Evolutionary conservation across 1,140 invertebrate species (phyloP), one percentile per base, ranked within the genome.

Genomic region (Calycopis cecrops): DNA sequence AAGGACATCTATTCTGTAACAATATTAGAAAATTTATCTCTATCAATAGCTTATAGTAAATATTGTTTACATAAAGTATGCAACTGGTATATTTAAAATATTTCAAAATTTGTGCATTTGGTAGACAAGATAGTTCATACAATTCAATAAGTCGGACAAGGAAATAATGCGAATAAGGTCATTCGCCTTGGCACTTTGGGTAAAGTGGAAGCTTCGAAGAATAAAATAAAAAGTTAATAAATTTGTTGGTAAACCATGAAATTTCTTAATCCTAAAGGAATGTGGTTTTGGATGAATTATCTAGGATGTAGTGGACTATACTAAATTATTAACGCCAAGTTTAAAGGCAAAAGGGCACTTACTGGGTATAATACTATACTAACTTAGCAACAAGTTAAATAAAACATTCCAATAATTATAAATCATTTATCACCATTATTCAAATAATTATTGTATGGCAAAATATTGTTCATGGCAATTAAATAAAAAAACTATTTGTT

Each of bases 231-330:
- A 51, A 49, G 33, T 52, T 11, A 54, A 53, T 16, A 37, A 38
- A 57, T 49, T 48, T 48, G 57, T 40, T 37, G 63, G 59, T 62
- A 60, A 71, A 42, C 40, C 33, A 14, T 21, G 28, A 40, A 33
- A 33, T 71, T 62, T 69, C 79, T 82, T 82, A 83, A 71, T 56
- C 59, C 80, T 84, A 85, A 59, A 82, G 82, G 82, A 85, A 85
- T 85, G 82, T 85, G 77, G 74, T 69, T 70, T 35, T 69, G 65
- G 63, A 65, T 67, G 56, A 67, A n/a, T n/a, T 65, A 60, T 64
- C 55, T 57, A 58, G 62, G 54, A 55, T 62, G 48, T 28, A 28
- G 51, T 42, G 62, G 57, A 67, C 62, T 63, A 65, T 57, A 53
- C 61, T 72, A 68, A 64, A 59, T 61, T 65, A 71, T 62, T 58